These are phyloP conservation scores for Ovis canadensis DNA, from an alignment of 2,113 vertebrate species.

Conservation along the genomic window DNA sequence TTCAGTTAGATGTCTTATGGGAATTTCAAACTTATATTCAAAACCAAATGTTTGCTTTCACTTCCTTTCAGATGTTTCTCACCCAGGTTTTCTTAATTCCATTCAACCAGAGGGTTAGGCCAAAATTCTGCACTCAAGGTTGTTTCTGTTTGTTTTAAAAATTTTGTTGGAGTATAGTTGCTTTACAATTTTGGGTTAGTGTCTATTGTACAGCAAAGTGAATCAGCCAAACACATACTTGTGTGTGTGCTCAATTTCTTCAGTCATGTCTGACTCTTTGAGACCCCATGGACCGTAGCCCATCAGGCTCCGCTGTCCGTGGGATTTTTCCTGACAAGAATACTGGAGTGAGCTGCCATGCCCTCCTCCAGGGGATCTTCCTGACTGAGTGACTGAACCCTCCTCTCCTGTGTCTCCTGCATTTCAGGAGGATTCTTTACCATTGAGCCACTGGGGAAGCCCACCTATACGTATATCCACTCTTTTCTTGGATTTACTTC, in stretches of 20 bases:
- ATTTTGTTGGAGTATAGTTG: neutral
- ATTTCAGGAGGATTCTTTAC: neutral
- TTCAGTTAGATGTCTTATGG: neutral
- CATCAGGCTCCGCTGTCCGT: neutral
- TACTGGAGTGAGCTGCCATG: neutral
- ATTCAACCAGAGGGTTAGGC: neutral
- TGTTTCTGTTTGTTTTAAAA: neutral
- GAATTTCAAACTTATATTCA: neutral
- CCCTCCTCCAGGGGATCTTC: neutral
- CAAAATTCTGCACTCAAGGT: neutral
- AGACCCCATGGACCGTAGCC: neutral
- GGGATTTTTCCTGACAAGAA: neutral
- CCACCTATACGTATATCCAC: neutral
- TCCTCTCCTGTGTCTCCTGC: neutral
- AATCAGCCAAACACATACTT: neutral
- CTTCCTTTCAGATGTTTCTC: neutral
- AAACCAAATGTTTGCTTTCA: neutral
- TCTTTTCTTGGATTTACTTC: neutral
- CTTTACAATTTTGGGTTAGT: neutral
- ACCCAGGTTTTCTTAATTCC: neutral
- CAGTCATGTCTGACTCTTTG: neutral
- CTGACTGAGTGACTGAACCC: neutral
- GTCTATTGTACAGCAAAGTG: neutral
- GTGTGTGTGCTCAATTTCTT: neutral
- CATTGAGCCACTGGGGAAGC: neutral